Evolutionary conservation across 2,888 invertebrate species (phyloP).

Genomic region (Rotaria sp.): DNA sequence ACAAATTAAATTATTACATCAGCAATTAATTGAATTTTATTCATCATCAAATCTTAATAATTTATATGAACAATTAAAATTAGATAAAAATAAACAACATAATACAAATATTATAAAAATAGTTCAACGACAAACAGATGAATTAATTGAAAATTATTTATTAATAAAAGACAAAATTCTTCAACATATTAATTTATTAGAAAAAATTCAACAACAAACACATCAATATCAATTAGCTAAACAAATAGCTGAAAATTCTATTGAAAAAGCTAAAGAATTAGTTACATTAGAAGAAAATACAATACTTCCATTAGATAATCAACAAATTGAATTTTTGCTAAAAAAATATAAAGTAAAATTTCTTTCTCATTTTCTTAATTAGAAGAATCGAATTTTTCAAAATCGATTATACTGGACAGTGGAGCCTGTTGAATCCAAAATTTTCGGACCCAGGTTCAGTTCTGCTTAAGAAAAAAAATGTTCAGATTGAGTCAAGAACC

Average conservation of each 20-base stretch:
- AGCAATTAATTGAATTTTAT: background rate
- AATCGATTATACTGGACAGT: too few species aligned
- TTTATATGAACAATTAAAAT: background rate
- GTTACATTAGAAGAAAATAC: background rate
- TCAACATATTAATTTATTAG: background rate
- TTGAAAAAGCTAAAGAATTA: background rate
- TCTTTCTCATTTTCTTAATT: too few species aligned
- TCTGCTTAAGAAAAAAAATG: too few species aligned
- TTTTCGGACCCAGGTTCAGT: too few species aligned
- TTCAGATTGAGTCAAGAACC: too few species aligned
- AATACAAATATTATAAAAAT: background rate
- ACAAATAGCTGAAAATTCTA: background rate
- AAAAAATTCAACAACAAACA: background rate
- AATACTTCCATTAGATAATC: background rate
- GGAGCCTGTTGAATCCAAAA: too few species aligned
- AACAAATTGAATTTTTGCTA: background rate
- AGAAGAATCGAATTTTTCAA: too few species aligned
- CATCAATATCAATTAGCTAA: background rate
- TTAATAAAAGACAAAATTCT: background rate
- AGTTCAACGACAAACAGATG: background rate
- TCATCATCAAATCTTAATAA: background rate
- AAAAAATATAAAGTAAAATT: background rate
- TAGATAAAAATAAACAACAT: background rate
- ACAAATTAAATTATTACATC: background rate
- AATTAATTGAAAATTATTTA: background rate